These are phyloP conservation scores for Megalops atlanticus DNA, from an alignment of 2,113 vertebrate genomes.

Conservation along the genomic window DNA sequence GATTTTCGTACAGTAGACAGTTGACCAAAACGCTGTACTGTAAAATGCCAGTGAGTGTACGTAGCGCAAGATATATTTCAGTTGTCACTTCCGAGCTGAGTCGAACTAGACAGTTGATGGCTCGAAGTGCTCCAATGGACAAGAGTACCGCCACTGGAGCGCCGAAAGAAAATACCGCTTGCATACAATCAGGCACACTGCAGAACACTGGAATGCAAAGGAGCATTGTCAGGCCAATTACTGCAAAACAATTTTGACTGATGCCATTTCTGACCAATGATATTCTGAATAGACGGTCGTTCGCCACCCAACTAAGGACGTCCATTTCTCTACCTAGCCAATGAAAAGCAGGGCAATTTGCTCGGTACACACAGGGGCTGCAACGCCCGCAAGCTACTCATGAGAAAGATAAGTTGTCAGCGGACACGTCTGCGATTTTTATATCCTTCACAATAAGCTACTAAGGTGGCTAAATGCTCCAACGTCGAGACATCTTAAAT, in stretches of 20 bases:
- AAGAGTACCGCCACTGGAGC: slow-evolving; percentile 38
- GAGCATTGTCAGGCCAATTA: slow-evolving; percentile 59
- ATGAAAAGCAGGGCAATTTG: not conserved
- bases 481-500: no score
- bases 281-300: not conserved
- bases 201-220: slow-evolving; percentile 43
- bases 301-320: slow-evolving; percentile 29
- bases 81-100: not conserved
- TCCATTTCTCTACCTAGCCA: slow-evolving; percentile 29
- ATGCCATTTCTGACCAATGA: slow-evolving; percentile 48
- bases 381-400: no score
- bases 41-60: slow-evolving; percentile 5
- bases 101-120: not conserved
- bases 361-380: not conserved
- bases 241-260: slow-evolving; percentile 35
- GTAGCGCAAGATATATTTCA: no score
- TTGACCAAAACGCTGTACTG: not conserved
- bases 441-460: no score
- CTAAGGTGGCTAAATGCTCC: no score
- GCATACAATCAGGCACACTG: slow-evolving; percentile 31
- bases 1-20: not conserved
- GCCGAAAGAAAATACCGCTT: slow-evolving; percentile 2
- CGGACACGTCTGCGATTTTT: no score
- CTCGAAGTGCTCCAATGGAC: slow-evolving; percentile 19
- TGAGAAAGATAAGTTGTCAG: no score